These are phyloP conservation scores for Asteroscopus sphinx DNA, from an alignment of 2,888 invertebrate species.

Conservation along the genomic window DNA sequence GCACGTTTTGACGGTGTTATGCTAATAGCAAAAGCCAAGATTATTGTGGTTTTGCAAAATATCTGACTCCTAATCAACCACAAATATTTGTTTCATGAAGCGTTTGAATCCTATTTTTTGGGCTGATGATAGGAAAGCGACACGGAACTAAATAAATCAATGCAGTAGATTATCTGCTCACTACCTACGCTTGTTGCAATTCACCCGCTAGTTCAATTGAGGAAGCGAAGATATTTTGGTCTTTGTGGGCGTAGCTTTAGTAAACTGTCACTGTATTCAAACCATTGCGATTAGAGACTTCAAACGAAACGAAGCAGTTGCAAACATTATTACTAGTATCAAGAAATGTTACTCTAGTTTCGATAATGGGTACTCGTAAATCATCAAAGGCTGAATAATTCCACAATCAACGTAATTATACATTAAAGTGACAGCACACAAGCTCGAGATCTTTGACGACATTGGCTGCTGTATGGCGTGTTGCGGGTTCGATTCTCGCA, in stretches of 20 bases:
- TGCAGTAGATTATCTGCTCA: neutral
- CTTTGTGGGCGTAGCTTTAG: conserved; percentile 23
- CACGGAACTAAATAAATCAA: neutral
- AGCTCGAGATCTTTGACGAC: too few relatives aligned
- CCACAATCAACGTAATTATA: too few relatives aligned
- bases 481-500: too few relatives aligned
- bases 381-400: too few relatives aligned
- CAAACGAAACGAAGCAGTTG: conserved; percentile 12
- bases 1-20: conserved; percentile 23
- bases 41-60: neutral
- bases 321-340: neutral
- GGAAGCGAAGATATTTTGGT: conserved; percentile 43
- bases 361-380: too few relatives aligned
- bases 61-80: too few relatives aligned
- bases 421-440: too few relatives aligned
- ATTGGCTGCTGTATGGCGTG: too few relatives aligned
- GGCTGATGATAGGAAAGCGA: too few relatives aligned
- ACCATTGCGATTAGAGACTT: conserved; percentile 8
- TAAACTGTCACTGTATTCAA: conserved; percentile 29
- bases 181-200: conserved; percentile 34
- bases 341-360: too few relatives aligned
- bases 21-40: conserved; percentile 18
- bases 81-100: too few relatives aligned
- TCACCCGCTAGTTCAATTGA: conserved; percentile 32
- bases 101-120: too few relatives aligned